Evolutionary conservation across 2,888 invertebrate genomes (phyloP), one percentile per base, ranked within the genome.

Genomic region (Torymus tubicola): DNA sequence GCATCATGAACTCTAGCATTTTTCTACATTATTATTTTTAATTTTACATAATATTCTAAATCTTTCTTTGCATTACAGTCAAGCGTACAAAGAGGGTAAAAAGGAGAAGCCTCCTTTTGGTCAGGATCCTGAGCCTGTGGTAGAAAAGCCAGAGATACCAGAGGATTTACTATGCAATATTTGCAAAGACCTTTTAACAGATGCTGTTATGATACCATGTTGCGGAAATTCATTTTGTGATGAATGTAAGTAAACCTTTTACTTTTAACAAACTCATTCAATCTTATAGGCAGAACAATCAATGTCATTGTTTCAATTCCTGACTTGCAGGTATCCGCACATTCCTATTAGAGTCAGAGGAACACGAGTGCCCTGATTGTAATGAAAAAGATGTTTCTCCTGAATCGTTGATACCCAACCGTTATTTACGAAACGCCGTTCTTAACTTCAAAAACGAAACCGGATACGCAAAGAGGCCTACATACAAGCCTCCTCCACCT

Each of bases 171-270:
- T 97, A 65, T 99, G 99, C 91, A 95, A 95, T 78, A 94, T 99
- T 78, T 99, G 99, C 91, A 94, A 96, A 72, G 97, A 98, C 90
- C 92, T 99, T 60, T 93, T 99, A 82, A 95, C 95, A 0, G 99
- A 99, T 91, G 99, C 99, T 57, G 98, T 99, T 50, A 96, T 99
- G 94, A 98, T 98, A 90, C 98, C 98, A 0, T 99, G 99, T 90
- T 99, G 99, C 91, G 99, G 99, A 3, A 97, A 97, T 91, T 98
- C 98, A 12, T 99, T 98, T 92, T 99, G 99, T 91, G 99, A 99
- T 91, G 99, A 99, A 91, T 99, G 99, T 96, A 93, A 93, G 95
- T 92, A 78, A 50, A 71, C 2, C 63, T n/a, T 64, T 67, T 12
- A 57, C 63, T 18, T 65, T 63, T 4, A 60, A 89, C 4, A 42